phyloP scores from a whole-genome alignment of 2,797 vertebrate species.

The Schizopygopsis pylzovi region DNA sequence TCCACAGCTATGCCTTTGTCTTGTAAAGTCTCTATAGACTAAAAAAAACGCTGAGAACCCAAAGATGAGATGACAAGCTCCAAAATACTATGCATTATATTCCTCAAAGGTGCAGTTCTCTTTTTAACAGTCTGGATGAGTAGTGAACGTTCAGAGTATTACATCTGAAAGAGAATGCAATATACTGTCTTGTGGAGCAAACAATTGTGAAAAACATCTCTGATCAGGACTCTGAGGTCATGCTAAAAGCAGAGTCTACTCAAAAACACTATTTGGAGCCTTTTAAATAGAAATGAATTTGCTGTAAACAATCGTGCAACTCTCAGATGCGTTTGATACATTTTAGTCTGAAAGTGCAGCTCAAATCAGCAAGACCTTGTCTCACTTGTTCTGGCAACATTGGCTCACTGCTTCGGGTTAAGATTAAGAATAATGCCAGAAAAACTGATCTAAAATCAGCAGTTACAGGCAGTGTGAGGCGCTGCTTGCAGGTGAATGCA shows the following conservation, averaged over 20 bases:
- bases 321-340: background rate
- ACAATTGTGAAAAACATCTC: constrained; percentile 19
- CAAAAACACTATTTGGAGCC: constrained; percentile 23
- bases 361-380: background rate
- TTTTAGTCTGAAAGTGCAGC: background rate
- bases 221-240: constrained; percentile 14
- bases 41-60: background rate
- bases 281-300: constrained; percentile 19
- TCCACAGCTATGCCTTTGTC: constrained; percentile 21
- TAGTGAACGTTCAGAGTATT: constrained; percentile 9
- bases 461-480: background rate
- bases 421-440: background rate
- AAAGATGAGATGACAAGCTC: constrained; percentile 18
- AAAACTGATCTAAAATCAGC: background rate
- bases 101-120: constrained; percentile 7
- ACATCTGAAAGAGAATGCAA: constrained; percentile 30
- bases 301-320: background rate
- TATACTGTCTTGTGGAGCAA: constrained; percentile 23
- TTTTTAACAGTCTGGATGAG: constrained; percentile 31
- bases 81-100: constrained; percentile 1
- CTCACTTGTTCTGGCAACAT: background rate
- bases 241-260: constrained; percentile 1
- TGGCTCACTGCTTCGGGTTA: background rate
- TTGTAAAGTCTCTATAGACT: constrained; percentile 17
- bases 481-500: background rate